These are phyloP conservation scores for Agrilus biguttatus DNA, from an alignment of 2,888 invertebrate genomes.

Conservation along the genomic window DNA sequence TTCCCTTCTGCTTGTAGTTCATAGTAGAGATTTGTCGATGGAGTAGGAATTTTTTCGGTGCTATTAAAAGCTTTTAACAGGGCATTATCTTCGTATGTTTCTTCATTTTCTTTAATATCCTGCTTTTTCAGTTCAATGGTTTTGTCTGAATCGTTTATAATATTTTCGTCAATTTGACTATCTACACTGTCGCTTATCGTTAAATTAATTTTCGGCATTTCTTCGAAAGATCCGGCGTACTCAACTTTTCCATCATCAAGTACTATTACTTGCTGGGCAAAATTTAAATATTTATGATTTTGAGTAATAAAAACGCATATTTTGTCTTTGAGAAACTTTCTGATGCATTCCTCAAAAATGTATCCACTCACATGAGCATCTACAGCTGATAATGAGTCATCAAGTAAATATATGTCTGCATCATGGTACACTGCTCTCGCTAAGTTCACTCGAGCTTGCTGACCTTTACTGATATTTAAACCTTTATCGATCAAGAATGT, in stretches of 20 bases:
- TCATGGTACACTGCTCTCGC: conserved; percentile 61
- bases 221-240: conserved; percentile 30
- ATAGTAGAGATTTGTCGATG: conserved; percentile 9
- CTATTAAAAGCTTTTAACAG: too few species aligned
- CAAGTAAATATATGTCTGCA: conserved; percentile 62
- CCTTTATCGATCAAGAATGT: conserved; percentile 72
- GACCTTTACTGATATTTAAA: conserved; percentile 68
- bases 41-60: too few species aligned
- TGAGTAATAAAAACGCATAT: conserved; percentile 19
- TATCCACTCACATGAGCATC: conserved; percentile 59
- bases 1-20: conserved; percentile 17
- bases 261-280: conserved; percentile 14
- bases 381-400: conserved; percentile 68
- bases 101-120: conserved; percentile 20
- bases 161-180: conserved; percentile 9
- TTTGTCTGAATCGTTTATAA: conserved; percentile 2
- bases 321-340: conserved; percentile 18
- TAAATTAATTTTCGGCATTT: conserved; percentile 32
- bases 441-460: conserved; percentile 65
- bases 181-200: not conserved
- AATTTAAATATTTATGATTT: conserved; percentile 17
- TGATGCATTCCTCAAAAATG: conserved; percentile 48
- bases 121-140: conserved; percentile 35
- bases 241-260: conserved; percentile 7
- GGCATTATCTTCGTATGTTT: not conserved